These are phyloP conservation scores for Meghimatium bilineatum DNA, from an alignment of 2,888 invertebrate species.

Conservation along the genomic window DNA sequence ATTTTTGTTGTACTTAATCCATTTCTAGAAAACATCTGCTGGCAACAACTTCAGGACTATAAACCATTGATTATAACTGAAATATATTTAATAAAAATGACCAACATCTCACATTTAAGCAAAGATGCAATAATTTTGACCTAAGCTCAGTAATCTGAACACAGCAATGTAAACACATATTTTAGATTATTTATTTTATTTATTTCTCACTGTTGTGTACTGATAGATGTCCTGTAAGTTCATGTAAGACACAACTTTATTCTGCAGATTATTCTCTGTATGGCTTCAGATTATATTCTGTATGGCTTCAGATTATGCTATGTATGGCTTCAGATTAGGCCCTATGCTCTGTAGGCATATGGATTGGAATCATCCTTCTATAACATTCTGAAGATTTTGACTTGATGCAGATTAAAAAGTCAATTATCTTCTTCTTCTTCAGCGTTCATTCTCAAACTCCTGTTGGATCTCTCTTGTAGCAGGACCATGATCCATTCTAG, in stretches of 20 bases:
- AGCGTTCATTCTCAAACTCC: too few species aligned
- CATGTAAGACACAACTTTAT: not conserved
- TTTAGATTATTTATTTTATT: not conserved
- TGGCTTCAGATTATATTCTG: not conserved
- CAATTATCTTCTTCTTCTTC: not conserved
- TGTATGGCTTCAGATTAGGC: not conserved
- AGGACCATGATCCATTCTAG: too few species aligned
- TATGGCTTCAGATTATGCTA: not conserved
- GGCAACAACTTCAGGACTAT: constrained; percentile 13
- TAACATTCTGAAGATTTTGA: not conserved
- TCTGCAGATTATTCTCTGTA: not conserved
- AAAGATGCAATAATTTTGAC: not conserved
- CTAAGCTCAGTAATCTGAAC: not conserved
- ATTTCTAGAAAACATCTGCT: constrained; percentile 26
- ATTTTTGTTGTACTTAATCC: constrained; percentile 25
- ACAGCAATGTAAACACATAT: not conserved
- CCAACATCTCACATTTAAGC: not conserved
- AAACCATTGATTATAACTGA: constrained; percentile 1
- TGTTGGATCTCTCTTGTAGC: too few species aligned
- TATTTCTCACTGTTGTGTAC: not conserved
- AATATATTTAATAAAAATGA: not conserved
- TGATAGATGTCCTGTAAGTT: not conserved
- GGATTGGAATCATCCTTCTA: not conserved
- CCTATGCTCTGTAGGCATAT: too few species aligned
- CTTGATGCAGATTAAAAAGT: not conserved